A percentile compares a stretch with the other conserved stretches of the same genome.
Conservation (phyloP, 2,797 vertebrate species). For the Saxicola maurus region DNA sequence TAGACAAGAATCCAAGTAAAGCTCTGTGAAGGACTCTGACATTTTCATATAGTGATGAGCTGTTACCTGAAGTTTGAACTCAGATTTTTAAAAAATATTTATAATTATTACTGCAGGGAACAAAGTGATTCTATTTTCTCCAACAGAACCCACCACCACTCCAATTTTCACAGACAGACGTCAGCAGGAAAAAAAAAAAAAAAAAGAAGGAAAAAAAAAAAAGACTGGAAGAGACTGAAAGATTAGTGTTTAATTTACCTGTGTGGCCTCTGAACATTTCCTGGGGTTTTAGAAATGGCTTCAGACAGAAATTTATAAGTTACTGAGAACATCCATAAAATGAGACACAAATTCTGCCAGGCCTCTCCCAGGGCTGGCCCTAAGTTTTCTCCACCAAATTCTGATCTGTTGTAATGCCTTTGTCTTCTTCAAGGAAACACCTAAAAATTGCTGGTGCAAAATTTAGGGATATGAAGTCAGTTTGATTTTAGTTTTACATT, state of each 20-base stretch:
- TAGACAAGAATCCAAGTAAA: background rate
- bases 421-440: background rate
- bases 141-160: background rate
- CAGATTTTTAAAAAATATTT: background rate
- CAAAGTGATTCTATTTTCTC: background rate
- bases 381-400: background rate
- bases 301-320: background rate
- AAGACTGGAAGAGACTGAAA: background rate
- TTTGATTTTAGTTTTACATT: background rate
- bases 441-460: background rate
- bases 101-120: background rate
- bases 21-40: background rate
- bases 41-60: background rate
- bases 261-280: background rate
- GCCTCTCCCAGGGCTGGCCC: accelerated
- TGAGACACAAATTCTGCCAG: accelerated
- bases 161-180: background rate
- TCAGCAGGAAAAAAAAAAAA: background rate
- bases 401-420: background rate
- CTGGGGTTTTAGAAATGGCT: background rate
- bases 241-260: background rate
- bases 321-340: background rate
- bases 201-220: no score
- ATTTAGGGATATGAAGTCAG: background rate
- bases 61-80: background rate